Base-by-base conservation (phyloP, 2,113 vertebrate genomes). In the Paracanthobrama guichenoti region DNA sequence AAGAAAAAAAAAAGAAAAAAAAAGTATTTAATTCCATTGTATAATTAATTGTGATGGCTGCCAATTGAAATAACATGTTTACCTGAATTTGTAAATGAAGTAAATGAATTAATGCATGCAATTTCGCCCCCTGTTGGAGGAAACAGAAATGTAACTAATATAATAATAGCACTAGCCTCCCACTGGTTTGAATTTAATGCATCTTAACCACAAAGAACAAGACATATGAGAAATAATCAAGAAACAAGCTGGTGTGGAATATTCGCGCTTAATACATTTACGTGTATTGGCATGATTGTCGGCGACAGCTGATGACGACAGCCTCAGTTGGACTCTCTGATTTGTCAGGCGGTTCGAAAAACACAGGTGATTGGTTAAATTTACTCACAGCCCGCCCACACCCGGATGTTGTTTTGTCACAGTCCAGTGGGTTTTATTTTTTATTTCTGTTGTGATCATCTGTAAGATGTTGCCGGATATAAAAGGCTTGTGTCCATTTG, bases 401-500 rank as follows among this genome's bases (percentile, higher is more conserved):
- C 53, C 88, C 86, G 92, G 90, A 92, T 90, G 90, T 93, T 93
- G 11, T 39, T 69, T 50, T 8, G 1, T 31, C 11, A 35, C 14
- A 67, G 31, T 60, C 11, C 7, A 9, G 10, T 9, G 18, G 0
- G 3, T 16, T 48, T 22, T 62, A 7, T 6, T 0, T 31, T n/a
- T 7, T 22, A 20, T 35, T 31, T 73, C 4, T 39, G 0, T 46
- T 4, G 18, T 55, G 7, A 39, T 1, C n/a, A 3, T 42, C 1
- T 10, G 50, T 31, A 77, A 44, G 2, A 91, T 91, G 90, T 24
- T 78, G 20, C 31, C 67, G 6, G 74, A 84, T 35, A 24, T 28
- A 10, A 81, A 87, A 1, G 92, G 86, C 28, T 55, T 86, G 22
- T 96, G 94, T 67, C 95, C 96, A 6, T 93, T 98, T 72, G 90